These are phyloP conservation scores for Strongylocentrotus purpuratus DNA, from an alignment of 35 echinoderm and acorn worm species.

Conservation along the genomic window DNA sequence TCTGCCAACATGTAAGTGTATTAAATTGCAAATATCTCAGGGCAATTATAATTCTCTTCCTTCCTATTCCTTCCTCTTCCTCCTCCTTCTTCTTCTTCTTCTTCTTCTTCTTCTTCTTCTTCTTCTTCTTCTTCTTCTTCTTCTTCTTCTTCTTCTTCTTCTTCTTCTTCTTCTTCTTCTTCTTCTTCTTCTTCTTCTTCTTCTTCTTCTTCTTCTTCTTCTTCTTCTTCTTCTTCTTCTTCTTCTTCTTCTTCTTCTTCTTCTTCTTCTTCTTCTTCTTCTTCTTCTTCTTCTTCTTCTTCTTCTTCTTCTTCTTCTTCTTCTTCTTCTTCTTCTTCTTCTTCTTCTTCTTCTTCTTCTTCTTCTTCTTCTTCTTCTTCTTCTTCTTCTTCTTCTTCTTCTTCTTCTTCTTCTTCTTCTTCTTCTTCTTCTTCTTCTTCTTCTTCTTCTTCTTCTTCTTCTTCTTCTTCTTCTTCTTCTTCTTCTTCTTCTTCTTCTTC, in stretches of 20 bases:
- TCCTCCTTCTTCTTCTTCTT: background rate
- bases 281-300: background rate
- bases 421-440: background rate
- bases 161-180: background rate
- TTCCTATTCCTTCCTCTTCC: background rate
- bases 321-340: background rate
- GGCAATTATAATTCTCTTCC: no score
- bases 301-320: background rate
- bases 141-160: no score
- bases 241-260: no score
- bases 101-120: background rate
- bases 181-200: background rate
- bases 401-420: background rate
- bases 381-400: background rate
- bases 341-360: no score
- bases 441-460: no score
- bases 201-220: background rate
- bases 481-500: background rate
- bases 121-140: background rate
- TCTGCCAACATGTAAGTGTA: background rate
- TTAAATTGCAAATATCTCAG: no score
- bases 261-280: background rate
- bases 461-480: background rate
- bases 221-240: background rate
- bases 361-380: background rate